Evolutionary conservation across 2,113 vertebrate genomes (phyloP), one percentile per base, ranked within the genome.

Genomic region (Apeltes quadracus): DNA sequence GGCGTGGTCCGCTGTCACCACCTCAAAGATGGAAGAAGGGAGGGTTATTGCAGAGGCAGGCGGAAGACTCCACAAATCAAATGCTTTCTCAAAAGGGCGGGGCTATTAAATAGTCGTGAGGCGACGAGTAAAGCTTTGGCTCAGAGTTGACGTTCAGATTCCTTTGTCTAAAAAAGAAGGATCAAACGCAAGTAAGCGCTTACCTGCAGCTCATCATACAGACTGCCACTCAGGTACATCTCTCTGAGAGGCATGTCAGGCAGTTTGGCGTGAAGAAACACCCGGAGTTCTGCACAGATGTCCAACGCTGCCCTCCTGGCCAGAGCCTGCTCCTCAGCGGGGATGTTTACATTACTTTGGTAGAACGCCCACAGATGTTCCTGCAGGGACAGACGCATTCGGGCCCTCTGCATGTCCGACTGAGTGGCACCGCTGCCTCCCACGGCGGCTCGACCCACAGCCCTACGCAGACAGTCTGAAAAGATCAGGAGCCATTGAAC

Each of bases 191-290:
- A 29, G 48, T 16, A 23, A 20, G 0, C 14, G 27, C 61, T 61
- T 14, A 98, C 97, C 96, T 98, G 97, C 56, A 99, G 93, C 71
- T 98, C 98, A 0, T 99, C 97, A 4, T 96, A 98, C 25, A 99
- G 94, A 88, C 97, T 99, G 64, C 98, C 97, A 0, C 98, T 98
- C 53, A 99, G 94, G 93, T 97, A 98, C 97, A 98, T 98, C 85
- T 99, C 98, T 72, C 96, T 92, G 65, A 99, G 94, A 0, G 97
- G 97, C 97, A 99, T 98, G 93, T 99, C 97, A 0, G 98, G 97
- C 82, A 98, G 86, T 85, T 98, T 98, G 90, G 94, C 94, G 1
- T 95, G 96, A 39, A 99, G 94, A 81, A 98, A 99, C 79, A 96
- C 92, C 69, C 96, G 89, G 53, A 99, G 95, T 88, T 99, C 97